Percentiles rank a stretch among this genome's conserved stretches.
phyloP scores from a whole-genome alignment of 2,797 vertebrate species.

The Phataginus tricuspis region DNA sequence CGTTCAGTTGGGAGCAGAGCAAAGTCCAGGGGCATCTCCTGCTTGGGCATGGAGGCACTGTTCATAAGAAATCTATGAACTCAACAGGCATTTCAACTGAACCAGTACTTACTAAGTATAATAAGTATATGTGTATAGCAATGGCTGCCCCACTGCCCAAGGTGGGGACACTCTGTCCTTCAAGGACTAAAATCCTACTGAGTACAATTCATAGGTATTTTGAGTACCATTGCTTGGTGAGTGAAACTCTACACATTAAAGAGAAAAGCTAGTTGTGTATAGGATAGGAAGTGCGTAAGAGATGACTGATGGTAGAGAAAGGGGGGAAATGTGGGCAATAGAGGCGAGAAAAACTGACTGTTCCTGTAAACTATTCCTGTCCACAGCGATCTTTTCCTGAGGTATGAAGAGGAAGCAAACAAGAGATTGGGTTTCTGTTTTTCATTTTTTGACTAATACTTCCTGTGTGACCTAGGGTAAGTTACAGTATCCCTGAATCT shows the following conservation, averaged over 20 bases:
- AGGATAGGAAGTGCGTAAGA: not conserved
- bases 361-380: not conserved
- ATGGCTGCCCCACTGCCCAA: not conserved
- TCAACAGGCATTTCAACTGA: not conserved
- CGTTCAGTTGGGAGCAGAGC: not conserved
- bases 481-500: not conserved
- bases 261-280: not conserved
- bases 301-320: not conserved
- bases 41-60: not conserved
- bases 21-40: not conserved
- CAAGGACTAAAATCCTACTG: not conserved
- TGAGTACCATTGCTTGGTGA: not conserved
- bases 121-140: not conserved
- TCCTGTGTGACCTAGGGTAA: not conserved
- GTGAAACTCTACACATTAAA: not conserved
- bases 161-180: not conserved
- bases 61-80: not conserved
- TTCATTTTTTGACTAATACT: slow-evolving; percentile 2
- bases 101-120: not conserved
- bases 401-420: not conserved
- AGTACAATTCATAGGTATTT: not conserved
- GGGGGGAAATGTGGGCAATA: not conserved
- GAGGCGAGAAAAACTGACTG: not conserved
- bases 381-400: not conserved
- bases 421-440: not conserved